Evolutionary conservation across 2,113 vertebrate genomes (phyloP), one percentile per base, ranked within the genome.

Genomic region (Nothoprocta pentlandii): DNA sequence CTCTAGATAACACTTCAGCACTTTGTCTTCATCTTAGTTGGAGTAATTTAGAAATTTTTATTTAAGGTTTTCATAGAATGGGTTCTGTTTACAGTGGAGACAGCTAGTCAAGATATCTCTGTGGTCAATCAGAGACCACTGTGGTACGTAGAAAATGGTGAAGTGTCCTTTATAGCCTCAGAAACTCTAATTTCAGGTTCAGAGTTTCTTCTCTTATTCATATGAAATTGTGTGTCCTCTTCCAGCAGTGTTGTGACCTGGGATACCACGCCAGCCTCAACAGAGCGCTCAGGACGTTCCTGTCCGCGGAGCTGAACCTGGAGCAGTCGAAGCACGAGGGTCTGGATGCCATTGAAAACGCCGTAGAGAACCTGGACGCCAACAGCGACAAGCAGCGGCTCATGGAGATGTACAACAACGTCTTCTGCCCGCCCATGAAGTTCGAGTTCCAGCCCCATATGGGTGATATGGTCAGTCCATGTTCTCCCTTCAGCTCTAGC

Each of bases 381-480:
- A 99, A 98, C 84, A 98, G 98, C 6, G 99, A 99, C 96, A 99
- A 99, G 95, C 99, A 99, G 95, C 98, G 98, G 71, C 98, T 99
- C 84, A 99, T 99, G 99, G 99, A 99, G 98, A 99, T 99, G 97
- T 99, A 99, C 98, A 99, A 99, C 97, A 99, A 98, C 1, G 98
- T 99, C 96, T 99, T 99, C 98, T 99, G 99, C 41, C 99, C 99
- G 0, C 99, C 99, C 15, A 98, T 99, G 97, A 99, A 99, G 95
- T 99, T 99, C 39, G 99, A 99, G 93, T 99, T 99, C 96, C 99
- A 99, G 98, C 99, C 99, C 2, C 99, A 99, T 79, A 99, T 99
- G 99, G 99, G 99, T 30, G 99, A 99, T 70, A 98, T 97, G 98
- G 99, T 99, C 80, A 97, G 98, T 86, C 34, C 0, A 9, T 59